Evolutionary conservation across 2,797 vertebrate genomes (phyloP).

Genomic region (Danio choprae): DNA sequence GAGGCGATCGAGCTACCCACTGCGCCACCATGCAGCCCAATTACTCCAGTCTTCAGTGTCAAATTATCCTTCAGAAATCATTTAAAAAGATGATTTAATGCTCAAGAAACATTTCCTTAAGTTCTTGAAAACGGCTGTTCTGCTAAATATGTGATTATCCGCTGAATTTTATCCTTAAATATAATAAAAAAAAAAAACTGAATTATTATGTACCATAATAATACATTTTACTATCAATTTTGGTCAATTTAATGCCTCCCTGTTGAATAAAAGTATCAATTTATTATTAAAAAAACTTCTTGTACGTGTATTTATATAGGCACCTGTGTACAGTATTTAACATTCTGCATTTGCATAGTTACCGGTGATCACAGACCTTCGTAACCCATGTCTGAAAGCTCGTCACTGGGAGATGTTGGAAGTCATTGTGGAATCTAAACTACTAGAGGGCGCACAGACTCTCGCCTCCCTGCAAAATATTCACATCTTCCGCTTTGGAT

Average conservation of each 20-base stretch:
- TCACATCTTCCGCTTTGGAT: conserved; percentile 74
- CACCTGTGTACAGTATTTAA: neutral
- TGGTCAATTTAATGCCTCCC: neutral
- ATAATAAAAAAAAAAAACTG: too few relatives aligned
- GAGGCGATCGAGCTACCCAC: too few relatives aligned
- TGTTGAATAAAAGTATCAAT: neutral
- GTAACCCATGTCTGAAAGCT: conserved; percentile 82
- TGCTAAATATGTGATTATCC: neutral
- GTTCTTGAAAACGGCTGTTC: neutral
- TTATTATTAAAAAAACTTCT: too few relatives aligned
- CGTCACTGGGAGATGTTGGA: conserved; percentile 82
- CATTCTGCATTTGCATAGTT: conserved; percentile 69
- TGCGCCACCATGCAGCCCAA: too few relatives aligned
- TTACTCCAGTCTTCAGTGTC: too few relatives aligned
- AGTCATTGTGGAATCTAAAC: conserved; percentile 68
- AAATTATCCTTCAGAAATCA: neutral
- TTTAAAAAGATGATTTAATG: neutral
- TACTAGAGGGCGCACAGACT: conserved; percentile 74
- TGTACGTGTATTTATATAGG: too few relatives aligned
- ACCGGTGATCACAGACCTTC: conserved; percentile 82
- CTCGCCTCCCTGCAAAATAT: conserved; percentile 76
- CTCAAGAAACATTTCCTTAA: neutral
- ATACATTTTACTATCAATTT: neutral
- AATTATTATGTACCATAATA: neutral
- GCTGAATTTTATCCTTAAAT: too few relatives aligned